Evolutionary conservation across 1,140 invertebrate species (phyloP).

Genomic region (Polyergus mexicanus): DNA sequence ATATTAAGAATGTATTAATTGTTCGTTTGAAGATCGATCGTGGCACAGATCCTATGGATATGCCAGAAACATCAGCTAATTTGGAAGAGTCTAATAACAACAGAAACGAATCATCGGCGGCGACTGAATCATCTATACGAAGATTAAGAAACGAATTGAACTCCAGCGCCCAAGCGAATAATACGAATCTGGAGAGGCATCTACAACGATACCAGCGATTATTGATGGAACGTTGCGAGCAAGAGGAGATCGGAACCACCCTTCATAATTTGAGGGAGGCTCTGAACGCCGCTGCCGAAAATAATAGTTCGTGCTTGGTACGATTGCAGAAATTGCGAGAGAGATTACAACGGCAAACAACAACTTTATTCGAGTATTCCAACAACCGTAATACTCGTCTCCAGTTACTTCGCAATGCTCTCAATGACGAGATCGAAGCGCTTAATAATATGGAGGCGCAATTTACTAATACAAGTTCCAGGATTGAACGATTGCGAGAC

Average conservation of each 20-base stretch:
- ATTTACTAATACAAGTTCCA: conserved; percentile 69
- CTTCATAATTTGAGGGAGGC: conserved; percentile 69
- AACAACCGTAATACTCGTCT: conserved; percentile 56
- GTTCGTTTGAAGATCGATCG: conserved; percentile 71
- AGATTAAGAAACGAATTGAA: conserved; percentile 73
- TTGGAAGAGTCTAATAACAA: conserved; percentile 15
- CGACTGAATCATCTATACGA: conserved; percentile 64
- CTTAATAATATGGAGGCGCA: conserved; percentile 75
- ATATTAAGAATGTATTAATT: conserved; percentile 49
- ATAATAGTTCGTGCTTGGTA: conserved; percentile 69
- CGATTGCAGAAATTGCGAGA: conserved; percentile 71
- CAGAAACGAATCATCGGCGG: conserved; percentile 41
- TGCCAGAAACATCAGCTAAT: conserved; percentile 69
- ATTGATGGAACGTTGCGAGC: conserved; percentile 63
- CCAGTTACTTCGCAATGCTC: conserved; percentile 66
- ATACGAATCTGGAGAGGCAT: conserved; percentile 66
- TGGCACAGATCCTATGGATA: conserved; percentile 90
- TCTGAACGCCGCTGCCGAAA: conserved; percentile 67
- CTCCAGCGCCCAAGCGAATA: conserved; percentile 69
- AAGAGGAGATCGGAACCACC: conserved; percentile 57
- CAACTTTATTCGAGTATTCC: conserved; percentile 50
- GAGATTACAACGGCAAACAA: conserved; percentile 65
- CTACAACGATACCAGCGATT: conserved; percentile 63
- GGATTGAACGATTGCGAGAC: conserved; percentile 73
- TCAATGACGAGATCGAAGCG: conserved; percentile 73